Evolutionary conservation across 2,797 vertebrate species (phyloP), one percentile per base, ranked within the genome.

Genomic region (Tamandua tetradactyla): DNA sequence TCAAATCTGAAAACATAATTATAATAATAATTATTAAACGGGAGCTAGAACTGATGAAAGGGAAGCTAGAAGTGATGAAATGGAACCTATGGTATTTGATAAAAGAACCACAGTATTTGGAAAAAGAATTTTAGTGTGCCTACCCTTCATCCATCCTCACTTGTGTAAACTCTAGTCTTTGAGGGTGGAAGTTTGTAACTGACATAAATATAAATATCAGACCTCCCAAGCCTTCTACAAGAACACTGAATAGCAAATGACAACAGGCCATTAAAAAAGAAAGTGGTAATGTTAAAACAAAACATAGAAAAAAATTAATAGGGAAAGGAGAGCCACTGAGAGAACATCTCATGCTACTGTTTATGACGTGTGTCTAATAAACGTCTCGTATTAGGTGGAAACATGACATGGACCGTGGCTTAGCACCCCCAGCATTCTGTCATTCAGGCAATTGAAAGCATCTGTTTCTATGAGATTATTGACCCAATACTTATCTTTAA

Each of bases 381-480:
- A 59, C 17, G 59, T 1, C 25, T 78, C 25, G 0, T 32, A 52
- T 40, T 17, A 8, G 66, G 74, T 78, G 76, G 92, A 81, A 87
- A 69, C 35, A 25, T 0, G 5, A 44, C 32, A 15, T 32, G 40
- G 8, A 11, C 87, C 57, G 13, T 9, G 72, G 37, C 64, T 78
- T 61, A 71, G 80, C 7, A 0, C 44, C 49, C 76, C 5, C 0
- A 13, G 35, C 13, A 52, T 94, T 80, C 84, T 82, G 72, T 59
- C 89, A 78, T 37, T 94, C 57, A 64, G 61, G 7, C 94, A 80
- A 89, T 1, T 13, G 91, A 89, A 97, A 86, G 78, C 95, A 89
- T 23, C 62, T 96, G 96, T 95, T 92, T 80, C 91, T 91, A 94
- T n/a, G 62, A 96, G 96, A 96, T 95, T 95, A 93, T 12, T 44